Evolutionary conservation across 2,888 invertebrate genomes (phyloP), one percentile per base, ranked within the genome.

Genomic region (Autographa pulchrina): DNA sequence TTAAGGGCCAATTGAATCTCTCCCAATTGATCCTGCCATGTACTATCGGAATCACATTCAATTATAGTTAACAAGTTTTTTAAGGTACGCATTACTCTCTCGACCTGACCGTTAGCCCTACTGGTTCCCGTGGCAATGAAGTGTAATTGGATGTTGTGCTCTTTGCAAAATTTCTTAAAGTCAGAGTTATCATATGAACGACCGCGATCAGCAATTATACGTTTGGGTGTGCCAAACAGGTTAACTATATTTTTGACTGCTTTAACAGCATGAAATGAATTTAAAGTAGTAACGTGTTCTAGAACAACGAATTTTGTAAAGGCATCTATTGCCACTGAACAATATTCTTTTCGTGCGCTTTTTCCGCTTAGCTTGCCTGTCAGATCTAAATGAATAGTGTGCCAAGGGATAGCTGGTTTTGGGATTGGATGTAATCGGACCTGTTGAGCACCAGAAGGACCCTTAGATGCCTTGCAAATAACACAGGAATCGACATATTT

Each of bases 1-100:
- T 85, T 85, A 0, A 85, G 52, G 0, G 82, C 83, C 7, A 85
- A 20, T 43, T 85, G 85, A n/a, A 85, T 48, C 0, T 82, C 70
- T 5, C 60, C 56, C 13, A 83, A 56, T 54, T 80, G 68, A 14
- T 82, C 80, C 0, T 72, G 78, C 81, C 83, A 81, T 0, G 56
- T 54, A 63, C 54, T 32, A 48, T 63, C 25, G 32, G 48, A 14
- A 31, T 63, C 52, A 48, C 43, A 48, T 63, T 64, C 64, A n/a
- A 64, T 32, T 31, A 64, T 54, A 6, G 64, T 64, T n/a, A 64
- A 35, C 3, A 64, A 31, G 18, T n/a, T 16, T 38, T 64, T 64
- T 48, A 66, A 59, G 41, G 65, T 66, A 3, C 65, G 65, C 65
- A 66, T 66, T 18, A 66, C 60, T 9, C 64, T 20, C 16, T 66